phyloP scores from a whole-genome alignment of 2,888 invertebrate genomes.

The Panorpa germanica region DNA sequence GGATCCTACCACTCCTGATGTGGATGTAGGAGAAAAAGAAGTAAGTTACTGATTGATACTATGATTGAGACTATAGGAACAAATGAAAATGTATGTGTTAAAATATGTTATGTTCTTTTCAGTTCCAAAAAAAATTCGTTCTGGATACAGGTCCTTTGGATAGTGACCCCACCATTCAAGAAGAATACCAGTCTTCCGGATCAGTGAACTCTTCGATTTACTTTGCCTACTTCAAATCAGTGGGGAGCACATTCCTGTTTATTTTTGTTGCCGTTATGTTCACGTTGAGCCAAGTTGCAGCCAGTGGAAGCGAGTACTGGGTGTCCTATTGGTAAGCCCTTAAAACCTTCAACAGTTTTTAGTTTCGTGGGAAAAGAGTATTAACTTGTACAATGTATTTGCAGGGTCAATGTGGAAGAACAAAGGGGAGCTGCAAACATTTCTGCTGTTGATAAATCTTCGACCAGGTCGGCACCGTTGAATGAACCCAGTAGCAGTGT shows the following conservation, averaged over 20 bases:
- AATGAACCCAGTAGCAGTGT: too few species aligned
- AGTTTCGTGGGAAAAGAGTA: too few species aligned
- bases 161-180: constrained; percentile 8
- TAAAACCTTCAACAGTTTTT: constrained; percentile 3
- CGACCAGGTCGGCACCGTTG: constrained; percentile 36
- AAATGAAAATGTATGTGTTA: too few species aligned
- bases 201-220: constrained; percentile 13
- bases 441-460: constrained; percentile 21
- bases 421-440: neutral
- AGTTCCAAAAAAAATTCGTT: neutral
- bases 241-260: constrained; percentile 16
- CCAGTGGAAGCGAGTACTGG: constrained; percentile 22
- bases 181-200: constrained; percentile 9
- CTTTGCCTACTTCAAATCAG: constrained; percentile 18
- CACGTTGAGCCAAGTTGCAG: constrained; percentile 17
- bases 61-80: too few species aligned
- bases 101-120: neutral
- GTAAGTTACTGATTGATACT: too few species aligned
- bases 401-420: constrained; percentile 39
- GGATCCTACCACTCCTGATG: neutral
- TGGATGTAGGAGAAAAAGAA: constrained; percentile 1
- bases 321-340: constrained; percentile 20
- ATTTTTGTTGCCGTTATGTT: constrained; percentile 16
- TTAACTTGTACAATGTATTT: constrained; percentile 11
- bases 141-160: too few species aligned